Evolutionary conservation across 2,113 vertebrate species (phyloP).

Genomic region (Speoplatyrhinus poulsoni): DNA sequence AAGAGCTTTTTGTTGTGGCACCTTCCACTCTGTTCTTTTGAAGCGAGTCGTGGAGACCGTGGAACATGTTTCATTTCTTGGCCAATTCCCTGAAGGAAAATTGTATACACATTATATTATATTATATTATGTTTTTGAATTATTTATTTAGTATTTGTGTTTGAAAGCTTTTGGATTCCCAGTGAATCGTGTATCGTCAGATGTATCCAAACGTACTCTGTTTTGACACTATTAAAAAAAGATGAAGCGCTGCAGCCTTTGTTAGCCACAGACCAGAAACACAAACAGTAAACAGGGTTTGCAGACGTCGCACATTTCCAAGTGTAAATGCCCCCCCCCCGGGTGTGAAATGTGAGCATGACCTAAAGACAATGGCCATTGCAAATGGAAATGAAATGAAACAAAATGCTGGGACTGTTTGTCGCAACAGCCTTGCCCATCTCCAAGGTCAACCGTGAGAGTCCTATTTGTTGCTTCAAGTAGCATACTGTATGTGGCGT

Average conservation of each 20-base stretch:
- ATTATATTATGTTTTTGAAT: too few relatives aligned
- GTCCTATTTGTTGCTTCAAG: constrained; percentile 34
- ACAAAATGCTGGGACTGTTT: not conserved
- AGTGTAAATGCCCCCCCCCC: not conserved
- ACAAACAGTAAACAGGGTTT: not conserved
- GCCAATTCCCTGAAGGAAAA: not conserved
- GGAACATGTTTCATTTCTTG: constrained; percentile 16
- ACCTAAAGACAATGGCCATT: constrained; percentile 16
- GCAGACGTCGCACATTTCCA: constrained; percentile 1
- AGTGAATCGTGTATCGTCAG: too few relatives aligned
- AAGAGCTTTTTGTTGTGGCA: constrained; percentile 13
- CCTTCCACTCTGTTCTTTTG: constrained; percentile 14
- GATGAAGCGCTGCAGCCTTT: not conserved
- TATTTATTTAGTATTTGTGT: constrained; percentile 1
- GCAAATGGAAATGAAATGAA: constrained; percentile 41
- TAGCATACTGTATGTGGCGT: not conserved
- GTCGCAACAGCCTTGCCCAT: not conserved
- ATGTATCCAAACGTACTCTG: too few relatives aligned
- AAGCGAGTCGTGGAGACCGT: constrained; percentile 20
- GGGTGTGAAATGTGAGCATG: constrained; percentile 15
- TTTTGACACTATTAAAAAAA: too few relatives aligned
- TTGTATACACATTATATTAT: not conserved
- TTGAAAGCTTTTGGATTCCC: not conserved
- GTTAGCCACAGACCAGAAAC: not conserved
- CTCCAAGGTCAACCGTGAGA: constrained; percentile 29